Conservation (phyloP, 2,797 vertebrate genomes). For the Spinus pinus region DNA sequence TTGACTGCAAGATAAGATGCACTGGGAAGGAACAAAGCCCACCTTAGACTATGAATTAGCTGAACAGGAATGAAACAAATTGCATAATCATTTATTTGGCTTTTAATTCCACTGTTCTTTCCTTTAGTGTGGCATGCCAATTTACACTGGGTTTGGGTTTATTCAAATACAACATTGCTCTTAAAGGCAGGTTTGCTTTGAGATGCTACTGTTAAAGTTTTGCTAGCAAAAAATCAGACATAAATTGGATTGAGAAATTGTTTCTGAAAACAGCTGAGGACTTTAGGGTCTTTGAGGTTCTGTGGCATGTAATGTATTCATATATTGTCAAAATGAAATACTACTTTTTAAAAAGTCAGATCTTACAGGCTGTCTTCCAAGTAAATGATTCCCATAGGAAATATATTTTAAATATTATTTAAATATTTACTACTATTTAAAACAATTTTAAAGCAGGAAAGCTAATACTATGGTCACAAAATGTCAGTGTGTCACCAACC, state of each 20-base stretch:
- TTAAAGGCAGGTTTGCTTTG: conserved; percentile 41
- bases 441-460: conserved; percentile 62
- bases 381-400: conserved; percentile 66
- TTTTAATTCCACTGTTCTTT: background rate
- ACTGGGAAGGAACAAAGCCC: conserved; percentile 35
- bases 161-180: conserved; percentile 18
- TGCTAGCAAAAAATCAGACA: background rate
- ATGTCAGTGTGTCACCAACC: conserved; percentile 50
- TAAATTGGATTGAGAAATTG: conserved; percentile 22
- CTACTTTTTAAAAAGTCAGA: conserved; percentile 57
- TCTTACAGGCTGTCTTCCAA: conserved; percentile 71
- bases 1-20: conserved; percentile 39
- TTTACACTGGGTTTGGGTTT: background rate
- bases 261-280: conserved; percentile 46
- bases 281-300: conserved; percentile 38
- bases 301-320: conserved; percentile 45
- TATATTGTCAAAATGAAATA: conserved; percentile 60
- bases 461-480: conserved; percentile 54
- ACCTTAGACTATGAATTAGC: conserved; percentile 30
- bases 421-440: conserved; percentile 74
- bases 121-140: background rate
- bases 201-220: conserved; percentile 53
- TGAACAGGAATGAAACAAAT: background rate
- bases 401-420: conserved; percentile 74
- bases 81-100: background rate